Percentiles rank a stretch among this genome's conserved stretches.
These are phyloP conservation scores for Heterotilapia buettikoferi DNA, from an alignment of 2,113 vertebrate species.

Conservation along the genomic window DNA sequence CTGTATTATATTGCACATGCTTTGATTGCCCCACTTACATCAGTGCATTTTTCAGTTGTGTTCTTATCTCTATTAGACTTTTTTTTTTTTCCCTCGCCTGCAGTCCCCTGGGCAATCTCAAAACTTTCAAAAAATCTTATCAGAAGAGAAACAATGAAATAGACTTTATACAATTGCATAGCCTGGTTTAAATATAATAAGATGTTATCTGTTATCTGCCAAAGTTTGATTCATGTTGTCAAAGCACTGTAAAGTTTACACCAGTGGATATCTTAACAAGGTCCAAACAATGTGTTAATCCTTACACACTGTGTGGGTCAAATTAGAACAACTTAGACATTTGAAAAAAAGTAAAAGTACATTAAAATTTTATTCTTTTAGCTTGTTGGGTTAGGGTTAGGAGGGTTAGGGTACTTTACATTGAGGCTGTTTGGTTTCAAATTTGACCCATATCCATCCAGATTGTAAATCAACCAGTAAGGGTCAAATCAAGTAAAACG, in stretches of 20 bases:
- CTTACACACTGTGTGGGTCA: not conserved
- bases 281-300: not conserved
- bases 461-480: fast-evolving
- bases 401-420: not conserved
- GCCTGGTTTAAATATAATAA: not conserved
- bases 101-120: not conserved
- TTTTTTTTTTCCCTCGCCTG: not conserved
- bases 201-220: not conserved
- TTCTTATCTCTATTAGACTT: not conserved
- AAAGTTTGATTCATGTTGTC: not conserved
- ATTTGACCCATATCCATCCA: not conserved
- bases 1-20: not conserved
- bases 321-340: not conserved
- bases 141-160: not conserved
- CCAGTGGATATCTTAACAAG: not conserved
- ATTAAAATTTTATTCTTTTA: not conserved
- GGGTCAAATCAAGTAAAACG: not conserved
- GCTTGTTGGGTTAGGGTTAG: not conserved
- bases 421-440: not conserved
- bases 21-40: not conserved
- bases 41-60: not conserved
- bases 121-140: not conserved
- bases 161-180: not conserved
- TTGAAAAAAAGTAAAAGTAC: not conserved
- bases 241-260: not conserved